phyloP scores from a whole-genome alignment of 2,888 invertebrate species.

The Megamerina dolium region DNA sequence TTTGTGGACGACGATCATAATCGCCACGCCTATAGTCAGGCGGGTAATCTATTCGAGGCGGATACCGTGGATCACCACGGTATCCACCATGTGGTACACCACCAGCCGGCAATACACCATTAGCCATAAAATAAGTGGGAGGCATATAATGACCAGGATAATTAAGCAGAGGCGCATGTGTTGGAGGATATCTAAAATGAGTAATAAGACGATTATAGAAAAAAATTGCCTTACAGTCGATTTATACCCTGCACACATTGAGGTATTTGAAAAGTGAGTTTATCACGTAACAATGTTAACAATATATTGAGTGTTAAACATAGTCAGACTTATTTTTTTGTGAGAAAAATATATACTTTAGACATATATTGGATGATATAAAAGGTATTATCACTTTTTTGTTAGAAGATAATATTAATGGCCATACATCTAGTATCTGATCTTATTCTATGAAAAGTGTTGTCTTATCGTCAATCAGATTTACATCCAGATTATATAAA shows the following conservation, averaged over 20 bases:
- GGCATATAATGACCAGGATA: slow-evolving; percentile 45
- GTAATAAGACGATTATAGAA: background rate
- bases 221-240: too few species aligned
- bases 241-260: background rate
- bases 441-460: too few species aligned
- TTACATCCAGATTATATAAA: too few species aligned
- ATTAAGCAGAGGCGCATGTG: slow-evolving; percentile 32
- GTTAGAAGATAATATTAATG: too few species aligned
- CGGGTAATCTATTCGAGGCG: slow-evolving; percentile 50
- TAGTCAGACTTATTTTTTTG: too few species aligned
- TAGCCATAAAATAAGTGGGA: slow-evolving; percentile 47
- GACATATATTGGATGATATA: too few species aligned
- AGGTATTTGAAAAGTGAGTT: background rate
- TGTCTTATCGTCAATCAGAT: too few species aligned
- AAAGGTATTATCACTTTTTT: too few species aligned
- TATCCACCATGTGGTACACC: slow-evolving; percentile 36
- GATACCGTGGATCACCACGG: slow-evolving; percentile 53
- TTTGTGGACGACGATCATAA: slow-evolving; percentile 41
- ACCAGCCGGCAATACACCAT: slow-evolving; percentile 41
- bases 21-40: slow-evolving; percentile 49
- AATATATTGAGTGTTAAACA: too few species aligned
- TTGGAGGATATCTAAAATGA: slow-evolving; percentile 37
- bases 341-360: too few species aligned
- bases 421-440: too few species aligned
- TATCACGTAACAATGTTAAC: too few species aligned